These are phyloP conservation scores for Anthoptus insignis DNA, from an alignment of 2,888 invertebrate genomes.

Conservation along the genomic window DNA sequence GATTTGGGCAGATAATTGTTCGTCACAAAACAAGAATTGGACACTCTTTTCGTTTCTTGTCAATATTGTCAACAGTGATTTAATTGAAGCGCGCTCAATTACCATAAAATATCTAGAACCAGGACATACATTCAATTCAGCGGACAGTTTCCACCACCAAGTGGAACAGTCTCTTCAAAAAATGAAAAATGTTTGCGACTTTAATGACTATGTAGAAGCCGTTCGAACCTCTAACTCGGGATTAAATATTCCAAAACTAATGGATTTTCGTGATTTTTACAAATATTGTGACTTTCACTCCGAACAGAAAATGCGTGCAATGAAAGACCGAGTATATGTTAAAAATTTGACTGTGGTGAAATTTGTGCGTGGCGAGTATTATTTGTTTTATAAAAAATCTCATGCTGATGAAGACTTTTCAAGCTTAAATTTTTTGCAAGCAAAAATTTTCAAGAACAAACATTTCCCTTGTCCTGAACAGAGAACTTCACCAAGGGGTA, in stretches of 20 bases:
- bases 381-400: not conserved
- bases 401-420: not conserved
- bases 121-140: slow-evolving; percentile 50
- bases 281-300: too few species aligned
- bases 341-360: too few species aligned
- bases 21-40: slow-evolving; percentile 52
- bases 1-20: slow-evolving; percentile 49
- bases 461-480: not conserved
- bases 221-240: too few species aligned
- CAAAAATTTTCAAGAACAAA: not conserved
- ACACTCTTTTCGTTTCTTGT: slow-evolving; percentile 44
- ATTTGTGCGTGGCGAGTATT: too few species aligned
- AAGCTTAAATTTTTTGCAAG: not conserved
- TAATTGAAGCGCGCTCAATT: slow-evolving; percentile 43
- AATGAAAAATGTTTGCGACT: too few species aligned
- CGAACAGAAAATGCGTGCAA: too few species aligned
- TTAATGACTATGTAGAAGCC: too few species aligned
- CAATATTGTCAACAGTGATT: slow-evolving; percentile 46
- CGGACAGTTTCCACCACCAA: slow-evolving; percentile 49
- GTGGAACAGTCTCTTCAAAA: slow-evolving; percentile 30
- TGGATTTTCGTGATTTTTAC: too few species aligned
- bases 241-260: too few species aligned
- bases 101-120: slow-evolving; percentile 28
- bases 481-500: not conserved
- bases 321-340: too few species aligned